Evolutionary conservation across 2,113 vertebrate species (phyloP).

Genomic region (Turdus rufiventris): DNA sequence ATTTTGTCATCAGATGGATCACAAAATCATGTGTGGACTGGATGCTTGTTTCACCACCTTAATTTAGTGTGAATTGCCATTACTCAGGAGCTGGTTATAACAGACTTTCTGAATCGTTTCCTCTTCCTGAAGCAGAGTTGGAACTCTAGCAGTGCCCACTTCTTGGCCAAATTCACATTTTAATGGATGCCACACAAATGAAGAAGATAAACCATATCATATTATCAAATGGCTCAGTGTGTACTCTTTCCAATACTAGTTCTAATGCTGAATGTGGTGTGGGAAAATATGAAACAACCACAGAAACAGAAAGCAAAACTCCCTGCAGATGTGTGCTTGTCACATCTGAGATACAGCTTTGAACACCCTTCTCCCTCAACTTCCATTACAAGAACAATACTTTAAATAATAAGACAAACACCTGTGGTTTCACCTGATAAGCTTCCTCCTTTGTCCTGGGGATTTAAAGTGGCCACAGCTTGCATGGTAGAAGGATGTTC

Average conservation of each 20-base stretch:
- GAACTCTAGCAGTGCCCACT: not conserved
- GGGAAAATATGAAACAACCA: not conserved
- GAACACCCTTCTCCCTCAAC: not conserved
- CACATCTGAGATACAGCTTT: not conserved
- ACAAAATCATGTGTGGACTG: not conserved
- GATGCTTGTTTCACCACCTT: not conserved
- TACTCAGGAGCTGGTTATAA: not conserved
- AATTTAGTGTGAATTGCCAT: not conserved
- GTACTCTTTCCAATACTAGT: not conserved
- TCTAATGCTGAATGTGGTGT: not conserved
- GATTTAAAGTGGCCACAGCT: not conserved
- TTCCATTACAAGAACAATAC: not conserved
- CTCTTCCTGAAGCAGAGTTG: not conserved
- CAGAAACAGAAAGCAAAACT: not conserved
- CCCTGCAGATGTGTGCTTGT: not conserved
- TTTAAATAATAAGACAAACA: not conserved
- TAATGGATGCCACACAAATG: not conserved
- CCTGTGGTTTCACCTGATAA: not conserved
- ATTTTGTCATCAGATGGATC: not conserved
- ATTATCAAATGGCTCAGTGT: not conserved
- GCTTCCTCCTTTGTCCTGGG: not conserved
- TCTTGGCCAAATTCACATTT: not conserved
- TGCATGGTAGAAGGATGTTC: not conserved
- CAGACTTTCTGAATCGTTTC: not conserved
- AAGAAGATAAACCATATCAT: not conserved